Percentiles rank a stretch among this genome's conserved stretches.
These are phyloP conservation scores for Reticulitermes lucifugus DNA, from an alignment of 2,888 invertebrate species.

Conservation along the genomic window DNA sequence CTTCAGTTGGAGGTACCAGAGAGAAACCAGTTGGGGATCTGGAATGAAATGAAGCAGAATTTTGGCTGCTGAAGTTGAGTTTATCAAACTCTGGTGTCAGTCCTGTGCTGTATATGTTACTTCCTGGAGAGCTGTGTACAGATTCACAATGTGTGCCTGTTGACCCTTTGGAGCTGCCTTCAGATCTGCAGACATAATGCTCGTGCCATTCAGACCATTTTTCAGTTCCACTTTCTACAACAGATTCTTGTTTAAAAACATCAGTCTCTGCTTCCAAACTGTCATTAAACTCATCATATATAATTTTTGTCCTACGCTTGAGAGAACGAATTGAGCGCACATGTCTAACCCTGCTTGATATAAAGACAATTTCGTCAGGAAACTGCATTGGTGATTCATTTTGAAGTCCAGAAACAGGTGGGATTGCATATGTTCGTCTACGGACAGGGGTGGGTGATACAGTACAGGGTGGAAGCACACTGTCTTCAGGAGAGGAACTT, in stretches of 20 bases:
- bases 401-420: conserved; percentile 60
- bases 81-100: neutral
- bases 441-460: conserved; percentile 65
- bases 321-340: neutral
- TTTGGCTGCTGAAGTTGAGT: neutral
- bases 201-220: neutral
- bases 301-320: neutral
- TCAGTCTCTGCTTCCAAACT: neutral
- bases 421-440: conserved; percentile 74
- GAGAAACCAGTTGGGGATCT: neutral
- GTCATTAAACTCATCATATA: neutral
- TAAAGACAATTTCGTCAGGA: neutral
- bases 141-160: neutral
- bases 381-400: neutral
- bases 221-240: neutral
- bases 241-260: neutral
- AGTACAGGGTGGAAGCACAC: neutral
- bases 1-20: neutral
- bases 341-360: neutral
- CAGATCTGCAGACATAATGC: neutral
- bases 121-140: neutral
- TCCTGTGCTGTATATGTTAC: neutral
- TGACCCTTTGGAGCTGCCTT: neutral
- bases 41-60: neutral
- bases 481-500: neutral